A percentile compares a stretch with the other conserved stretches of the same genome.
phyloP scores from a whole-genome alignment of 2,797 vertebrate species.

The Heteromormyrus szaboi region DNA sequence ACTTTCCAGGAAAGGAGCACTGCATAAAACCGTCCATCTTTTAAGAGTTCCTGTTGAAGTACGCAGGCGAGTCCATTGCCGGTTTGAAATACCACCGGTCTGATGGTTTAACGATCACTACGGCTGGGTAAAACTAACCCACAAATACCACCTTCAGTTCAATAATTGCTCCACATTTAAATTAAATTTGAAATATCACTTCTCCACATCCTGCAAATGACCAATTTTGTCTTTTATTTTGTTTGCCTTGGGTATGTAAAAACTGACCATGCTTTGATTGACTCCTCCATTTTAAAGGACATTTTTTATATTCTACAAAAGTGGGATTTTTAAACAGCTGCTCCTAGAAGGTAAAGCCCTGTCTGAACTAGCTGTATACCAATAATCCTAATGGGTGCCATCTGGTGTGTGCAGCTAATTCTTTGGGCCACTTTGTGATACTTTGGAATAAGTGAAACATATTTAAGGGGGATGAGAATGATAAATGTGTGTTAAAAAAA shows the following conservation, averaged over 20 bases:
- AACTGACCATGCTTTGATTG: neutral
- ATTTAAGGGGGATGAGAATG: slow-evolving; percentile 36
- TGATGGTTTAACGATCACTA: neutral
- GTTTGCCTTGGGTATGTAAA: neutral
- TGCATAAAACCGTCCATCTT: slow-evolving; percentile 24
- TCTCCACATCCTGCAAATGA: neutral
- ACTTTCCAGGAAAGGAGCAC: slow-evolving; percentile 17
- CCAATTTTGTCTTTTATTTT: neutral
- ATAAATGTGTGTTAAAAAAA: neutral
- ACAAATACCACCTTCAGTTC: neutral
- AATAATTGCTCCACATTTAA: neutral
- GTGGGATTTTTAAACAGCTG: neutral
- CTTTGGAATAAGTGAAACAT: slow-evolving; percentile 42
- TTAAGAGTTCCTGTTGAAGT: slow-evolving; percentile 24
- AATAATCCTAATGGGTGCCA: slow-evolving; percentile 58
- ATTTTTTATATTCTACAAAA: neutral
- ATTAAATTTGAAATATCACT: neutral
- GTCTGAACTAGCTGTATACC: slow-evolving; percentile 49
- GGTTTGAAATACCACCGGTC: neutral
- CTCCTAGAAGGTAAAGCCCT: slow-evolving; percentile 16
- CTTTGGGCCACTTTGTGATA: slow-evolving; percentile 42
- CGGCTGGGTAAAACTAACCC: neutral
- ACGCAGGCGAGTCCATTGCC: neutral
- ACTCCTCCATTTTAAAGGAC: neutral
- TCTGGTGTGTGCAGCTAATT: slow-evolving; percentile 45